phyloP scores from a whole-genome alignment of 2,113 vertebrate species.

The Promerops cafer region DNA sequence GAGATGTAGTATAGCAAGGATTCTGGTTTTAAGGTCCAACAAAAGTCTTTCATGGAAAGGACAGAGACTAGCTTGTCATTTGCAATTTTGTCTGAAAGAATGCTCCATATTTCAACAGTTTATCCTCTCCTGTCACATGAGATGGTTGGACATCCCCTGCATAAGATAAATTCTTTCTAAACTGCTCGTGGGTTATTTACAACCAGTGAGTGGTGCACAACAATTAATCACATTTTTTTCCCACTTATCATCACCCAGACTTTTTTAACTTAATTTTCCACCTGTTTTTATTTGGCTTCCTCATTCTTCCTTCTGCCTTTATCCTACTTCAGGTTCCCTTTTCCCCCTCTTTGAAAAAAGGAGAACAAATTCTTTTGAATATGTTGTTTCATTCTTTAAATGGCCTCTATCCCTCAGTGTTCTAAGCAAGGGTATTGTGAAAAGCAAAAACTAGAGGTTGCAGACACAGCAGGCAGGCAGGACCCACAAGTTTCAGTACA shows the following conservation, averaged over 20 bases:
- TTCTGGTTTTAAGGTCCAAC: not conserved
- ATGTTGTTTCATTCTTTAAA: not conserved
- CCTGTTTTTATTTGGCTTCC: not conserved
- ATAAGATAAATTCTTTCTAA: not conserved
- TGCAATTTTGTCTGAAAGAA: not conserved
- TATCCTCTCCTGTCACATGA: not conserved
- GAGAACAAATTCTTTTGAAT: not conserved
- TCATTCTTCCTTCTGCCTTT: not conserved
- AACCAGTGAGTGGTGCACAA: too few relatives aligned
- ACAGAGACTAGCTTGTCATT: not conserved
- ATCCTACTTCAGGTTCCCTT: not conserved
- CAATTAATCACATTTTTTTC: not conserved
- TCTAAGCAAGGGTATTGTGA: not conserved
- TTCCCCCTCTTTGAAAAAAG: not conserved
- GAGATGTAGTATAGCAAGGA: not conserved
- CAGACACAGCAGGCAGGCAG: not conserved
- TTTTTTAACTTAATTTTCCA: not conserved
- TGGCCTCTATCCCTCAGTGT: not conserved
- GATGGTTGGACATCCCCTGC: not conserved
- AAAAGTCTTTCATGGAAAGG: not conserved
- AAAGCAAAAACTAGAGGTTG: not conserved
- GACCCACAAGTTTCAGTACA: not conserved
- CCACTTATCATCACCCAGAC: not conserved
- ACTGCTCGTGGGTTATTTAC: not conserved
- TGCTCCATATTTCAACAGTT: not conserved